Conservation (phyloP, 2,797 vertebrate species). For the Mus spretus region DNA sequence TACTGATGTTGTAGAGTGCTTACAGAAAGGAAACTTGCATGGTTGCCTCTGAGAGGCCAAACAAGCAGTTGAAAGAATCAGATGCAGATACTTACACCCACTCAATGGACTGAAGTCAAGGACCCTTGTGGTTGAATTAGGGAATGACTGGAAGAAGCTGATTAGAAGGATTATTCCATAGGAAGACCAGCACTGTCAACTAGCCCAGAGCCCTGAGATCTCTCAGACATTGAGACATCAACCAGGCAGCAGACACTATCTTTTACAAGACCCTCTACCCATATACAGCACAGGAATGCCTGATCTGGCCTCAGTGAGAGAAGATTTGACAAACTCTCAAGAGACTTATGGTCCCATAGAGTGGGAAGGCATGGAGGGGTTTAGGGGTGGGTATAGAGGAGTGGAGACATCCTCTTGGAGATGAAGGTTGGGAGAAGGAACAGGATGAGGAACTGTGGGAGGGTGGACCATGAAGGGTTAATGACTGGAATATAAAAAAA, state of each 20-base stretch:
- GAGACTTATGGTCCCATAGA: background rate
- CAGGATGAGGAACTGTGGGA: background rate
- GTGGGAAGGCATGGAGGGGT: background rate
- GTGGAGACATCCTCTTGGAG: background rate
- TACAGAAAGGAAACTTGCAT: background rate
- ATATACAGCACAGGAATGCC: background rate
- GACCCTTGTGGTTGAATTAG: background rate
- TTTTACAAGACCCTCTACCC: background rate
- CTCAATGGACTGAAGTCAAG: background rate
- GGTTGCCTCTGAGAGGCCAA: background rate
- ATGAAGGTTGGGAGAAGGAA: background rate
- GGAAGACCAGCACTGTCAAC: background rate
- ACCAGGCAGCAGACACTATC: background rate
- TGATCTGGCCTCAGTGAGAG: background rate
- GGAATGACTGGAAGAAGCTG: background rate
- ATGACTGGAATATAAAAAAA: background rate
- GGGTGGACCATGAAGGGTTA: background rate
- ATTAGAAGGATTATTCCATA: background rate
- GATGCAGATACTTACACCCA: background rate
- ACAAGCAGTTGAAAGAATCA: background rate
- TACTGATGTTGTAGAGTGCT: background rate
- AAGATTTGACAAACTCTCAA: background rate
- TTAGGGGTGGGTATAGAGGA: background rate
- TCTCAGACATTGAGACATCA: background rate
- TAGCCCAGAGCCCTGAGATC: background rate